These are phyloP conservation scores for Tylochromis polylepis DNA, from an alignment of 2,113 vertebrate species.

Conservation along the genomic window DNA sequence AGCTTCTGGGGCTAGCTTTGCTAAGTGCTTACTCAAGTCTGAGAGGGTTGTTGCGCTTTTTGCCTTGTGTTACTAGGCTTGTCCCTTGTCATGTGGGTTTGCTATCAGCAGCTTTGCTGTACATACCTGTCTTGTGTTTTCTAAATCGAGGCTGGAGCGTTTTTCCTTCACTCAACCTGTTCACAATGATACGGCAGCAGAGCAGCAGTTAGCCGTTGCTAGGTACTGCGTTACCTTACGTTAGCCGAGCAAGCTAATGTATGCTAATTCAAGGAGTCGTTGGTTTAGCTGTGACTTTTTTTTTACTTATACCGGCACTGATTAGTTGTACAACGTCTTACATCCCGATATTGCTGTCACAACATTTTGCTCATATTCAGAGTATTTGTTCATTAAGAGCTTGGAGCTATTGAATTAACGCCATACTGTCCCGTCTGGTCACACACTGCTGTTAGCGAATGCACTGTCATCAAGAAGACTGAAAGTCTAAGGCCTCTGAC, in stretches of 20 bases:
- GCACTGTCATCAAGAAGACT: constrained; percentile 70
- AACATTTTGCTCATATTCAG: rapidly evolving
- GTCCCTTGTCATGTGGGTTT: background rate
- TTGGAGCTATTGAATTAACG: background rate
- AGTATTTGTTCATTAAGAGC: background rate
- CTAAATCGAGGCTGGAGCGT: background rate
- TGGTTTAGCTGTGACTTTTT: background rate
- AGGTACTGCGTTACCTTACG: constrained; percentile 28
- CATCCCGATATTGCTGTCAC: no score
- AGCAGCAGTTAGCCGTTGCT: constrained; percentile 54
- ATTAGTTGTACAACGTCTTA: no score
- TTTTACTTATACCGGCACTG: background rate
- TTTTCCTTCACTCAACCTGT: background rate
- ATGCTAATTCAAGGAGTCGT: constrained; percentile 26
- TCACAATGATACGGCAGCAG: constrained; percentile 31
- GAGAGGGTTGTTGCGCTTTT: constrained; percentile 43
- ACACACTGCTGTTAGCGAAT: constrained; percentile 44
- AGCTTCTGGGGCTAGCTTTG: constrained; percentile 27
- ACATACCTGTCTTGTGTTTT: rapidly evolving
- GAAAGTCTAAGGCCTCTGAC: constrained; percentile 60
- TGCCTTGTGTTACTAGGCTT: constrained; percentile 7
- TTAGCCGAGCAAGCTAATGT: constrained; percentile 34
- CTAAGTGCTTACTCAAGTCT: constrained; percentile 36
- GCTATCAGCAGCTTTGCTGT: background rate
- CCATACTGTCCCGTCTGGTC: background rate